These are phyloP conservation scores for Tipula vernalis DNA, from an alignment of 2,888 invertebrate genomes.

Conservation along the genomic window DNA sequence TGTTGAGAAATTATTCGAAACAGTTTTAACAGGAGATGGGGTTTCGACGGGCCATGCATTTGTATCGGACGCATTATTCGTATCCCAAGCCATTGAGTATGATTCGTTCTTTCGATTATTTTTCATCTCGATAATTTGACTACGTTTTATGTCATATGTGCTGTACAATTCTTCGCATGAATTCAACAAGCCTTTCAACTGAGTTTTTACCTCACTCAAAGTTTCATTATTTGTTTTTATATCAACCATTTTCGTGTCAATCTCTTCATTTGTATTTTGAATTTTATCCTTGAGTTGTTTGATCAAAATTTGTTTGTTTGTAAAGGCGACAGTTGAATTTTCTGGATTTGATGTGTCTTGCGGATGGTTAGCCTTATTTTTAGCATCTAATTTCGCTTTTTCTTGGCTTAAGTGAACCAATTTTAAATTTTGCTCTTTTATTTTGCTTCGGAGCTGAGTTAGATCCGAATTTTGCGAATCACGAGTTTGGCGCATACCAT, in stretches of 20 bases:
- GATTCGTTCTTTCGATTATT: constrained; percentile 37
- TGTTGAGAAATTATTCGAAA: constrained; percentile 20
- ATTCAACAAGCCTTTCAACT: constrained; percentile 49
- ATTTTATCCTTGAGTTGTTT: constrained; percentile 58
- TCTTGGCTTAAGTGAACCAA: constrained; percentile 71
- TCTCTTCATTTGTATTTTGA: constrained; percentile 63
- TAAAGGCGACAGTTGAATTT: constrained; percentile 47
- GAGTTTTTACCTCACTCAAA: constrained; percentile 56
- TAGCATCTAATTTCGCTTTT: constrained; percentile 66
- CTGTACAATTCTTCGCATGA: constrained; percentile 55
- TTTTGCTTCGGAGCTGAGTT: constrained; percentile 64
- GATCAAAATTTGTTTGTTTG: constrained; percentile 55
- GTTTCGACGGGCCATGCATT: constrained; percentile 40
- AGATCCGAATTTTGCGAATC: constrained; percentile 82
- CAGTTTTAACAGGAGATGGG: constrained; percentile 23
- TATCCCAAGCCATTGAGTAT: constrained; percentile 41
- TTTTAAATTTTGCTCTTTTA: constrained; percentile 76
- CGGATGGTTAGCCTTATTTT: constrained; percentile 31
- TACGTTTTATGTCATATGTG: constrained; percentile 56
- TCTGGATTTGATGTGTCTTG: constrained; percentile 40
- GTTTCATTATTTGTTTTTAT: constrained; percentile 69
- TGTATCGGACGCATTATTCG: constrained; percentile 25
- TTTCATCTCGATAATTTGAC: constrained; percentile 43
- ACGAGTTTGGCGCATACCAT: constrained; percentile 85
- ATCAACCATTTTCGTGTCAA: constrained; percentile 65